A percentile compares a stretch with the other conserved stretches of the same genome.
These are phyloP conservation scores for Pseudois nayaur DNA, from an alignment of 2,113 vertebrate species.

Conservation along the genomic window DNA sequence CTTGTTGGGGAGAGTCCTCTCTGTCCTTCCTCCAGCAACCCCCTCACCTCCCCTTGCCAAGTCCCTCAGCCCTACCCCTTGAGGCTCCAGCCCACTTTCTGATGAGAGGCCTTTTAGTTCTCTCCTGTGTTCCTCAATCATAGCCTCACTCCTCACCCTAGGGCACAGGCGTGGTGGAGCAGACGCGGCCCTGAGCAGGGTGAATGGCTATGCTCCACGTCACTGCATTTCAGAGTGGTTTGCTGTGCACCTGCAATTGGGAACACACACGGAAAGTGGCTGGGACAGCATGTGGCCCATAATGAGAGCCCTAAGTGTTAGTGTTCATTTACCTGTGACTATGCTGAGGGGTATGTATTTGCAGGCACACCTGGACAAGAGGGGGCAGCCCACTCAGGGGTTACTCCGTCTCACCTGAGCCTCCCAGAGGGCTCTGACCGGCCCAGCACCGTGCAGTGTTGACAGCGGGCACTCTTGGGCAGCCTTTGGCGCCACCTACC, in stretches of 20 bases:
- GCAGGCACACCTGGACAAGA: background rate
- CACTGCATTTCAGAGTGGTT: background rate
- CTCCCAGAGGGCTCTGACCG: background rate
- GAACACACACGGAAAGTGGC: background rate
- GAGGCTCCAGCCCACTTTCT: background rate
- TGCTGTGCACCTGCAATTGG: background rate
- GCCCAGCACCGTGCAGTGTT: background rate
- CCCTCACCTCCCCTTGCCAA: accelerated
- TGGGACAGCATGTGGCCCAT: background rate
- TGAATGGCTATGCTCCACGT: background rate
- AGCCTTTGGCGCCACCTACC: background rate
- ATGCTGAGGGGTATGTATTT: background rate
- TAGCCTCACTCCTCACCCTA: background rate
- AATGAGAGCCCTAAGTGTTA: background rate
- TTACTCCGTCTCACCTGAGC: background rate
- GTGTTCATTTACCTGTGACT: background rate
- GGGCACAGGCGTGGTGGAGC: accelerated
- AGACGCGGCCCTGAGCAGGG: background rate
- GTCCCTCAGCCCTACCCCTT: background rate
- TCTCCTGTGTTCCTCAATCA: background rate
- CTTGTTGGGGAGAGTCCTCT: background rate
- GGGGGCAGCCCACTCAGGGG: background rate
- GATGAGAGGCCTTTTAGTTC: background rate
- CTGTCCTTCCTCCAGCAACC: background rate
- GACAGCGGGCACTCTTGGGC: accelerated